Conservation (phyloP, 2,888 invertebrate genomes). For the Drosophila pseudotalamancana region DNA sequence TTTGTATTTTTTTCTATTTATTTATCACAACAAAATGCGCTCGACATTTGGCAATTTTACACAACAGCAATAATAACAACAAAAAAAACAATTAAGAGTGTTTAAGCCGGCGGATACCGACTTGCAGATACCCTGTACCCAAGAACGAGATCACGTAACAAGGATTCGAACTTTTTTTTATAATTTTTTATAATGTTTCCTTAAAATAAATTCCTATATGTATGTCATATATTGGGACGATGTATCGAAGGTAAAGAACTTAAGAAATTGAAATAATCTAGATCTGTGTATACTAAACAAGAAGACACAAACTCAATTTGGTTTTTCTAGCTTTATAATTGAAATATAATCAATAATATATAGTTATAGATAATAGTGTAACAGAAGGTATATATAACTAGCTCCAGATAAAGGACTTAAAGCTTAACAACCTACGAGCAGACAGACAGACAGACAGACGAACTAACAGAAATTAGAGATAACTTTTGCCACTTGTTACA, state of each 20-base stretch:
- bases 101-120: background rate
- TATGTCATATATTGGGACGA: too few species aligned
- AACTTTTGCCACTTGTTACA: background rate
- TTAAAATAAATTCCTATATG: too few species aligned
- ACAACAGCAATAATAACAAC: conserved; percentile 38
- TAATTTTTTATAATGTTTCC: too few species aligned
- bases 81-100: conserved; percentile 9
- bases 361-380: too few species aligned
- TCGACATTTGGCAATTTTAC: conserved; percentile 72
- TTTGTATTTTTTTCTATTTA: conserved; percentile 52
- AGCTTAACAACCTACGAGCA: too few species aligned
- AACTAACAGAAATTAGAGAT: background rate
- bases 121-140: background rate
- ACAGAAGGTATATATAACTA: too few species aligned
- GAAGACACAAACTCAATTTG: background rate
- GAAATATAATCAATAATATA: too few species aligned
- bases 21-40: conserved; percentile 83
- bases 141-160: background rate
- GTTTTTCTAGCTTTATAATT: too few species aligned
- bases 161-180: too few species aligned
- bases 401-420: too few species aligned
- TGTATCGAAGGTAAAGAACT: too few species aligned
- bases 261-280: background rate
- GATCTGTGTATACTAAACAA: conserved; percentile 1
- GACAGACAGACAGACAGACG: background rate